Evolutionary conservation across 53 echinoderm and acorn worm species (phyloP).

Genomic region (Echinarachnius parma): DNA sequence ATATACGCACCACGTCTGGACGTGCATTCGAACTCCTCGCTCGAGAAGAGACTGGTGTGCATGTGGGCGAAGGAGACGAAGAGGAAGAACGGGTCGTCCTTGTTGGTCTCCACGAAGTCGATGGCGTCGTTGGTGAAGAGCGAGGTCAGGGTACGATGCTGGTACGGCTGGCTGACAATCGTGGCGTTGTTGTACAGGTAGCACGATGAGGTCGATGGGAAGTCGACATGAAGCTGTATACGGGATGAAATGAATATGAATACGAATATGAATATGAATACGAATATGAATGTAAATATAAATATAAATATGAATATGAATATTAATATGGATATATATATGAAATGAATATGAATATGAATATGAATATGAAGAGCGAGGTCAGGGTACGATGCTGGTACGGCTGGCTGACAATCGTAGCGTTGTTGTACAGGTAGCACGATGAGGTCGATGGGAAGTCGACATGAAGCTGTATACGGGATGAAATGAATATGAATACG

Average conservation of each 20-base stretch:
- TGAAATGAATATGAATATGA: too few species aligned
- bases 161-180: constrained; percentile 64
- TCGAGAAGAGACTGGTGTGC: constrained; percentile 68
- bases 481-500: too few species aligned
- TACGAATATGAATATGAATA: too few species aligned
- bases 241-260: too few species aligned
- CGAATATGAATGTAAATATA: too few species aligned
- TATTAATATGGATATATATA: too few species aligned
- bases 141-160: constrained; percentile 63
- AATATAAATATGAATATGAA: too few species aligned
- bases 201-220: constrained; percentile 42
- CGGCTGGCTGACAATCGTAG: too few species aligned
- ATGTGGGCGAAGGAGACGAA: constrained; percentile 75
- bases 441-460: neutral
- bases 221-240: constrained; percentile 21
- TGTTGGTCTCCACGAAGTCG: constrained; percentile 60
- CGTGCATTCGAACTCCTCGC: constrained; percentile 58
- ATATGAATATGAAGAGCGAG: too few species aligned
- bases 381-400: too few species aligned
- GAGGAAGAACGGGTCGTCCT: constrained; percentile 75
- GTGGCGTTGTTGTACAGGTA: constrained; percentile 75
- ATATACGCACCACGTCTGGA: constrained; percentile 70
- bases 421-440: constrained; percentile 31
- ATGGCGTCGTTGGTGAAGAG: constrained; percentile 62
- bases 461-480: constrained; percentile 14